Conservation (phyloP, 1,140 invertebrate genomes). For the Calycopis cecrops region DNA sequence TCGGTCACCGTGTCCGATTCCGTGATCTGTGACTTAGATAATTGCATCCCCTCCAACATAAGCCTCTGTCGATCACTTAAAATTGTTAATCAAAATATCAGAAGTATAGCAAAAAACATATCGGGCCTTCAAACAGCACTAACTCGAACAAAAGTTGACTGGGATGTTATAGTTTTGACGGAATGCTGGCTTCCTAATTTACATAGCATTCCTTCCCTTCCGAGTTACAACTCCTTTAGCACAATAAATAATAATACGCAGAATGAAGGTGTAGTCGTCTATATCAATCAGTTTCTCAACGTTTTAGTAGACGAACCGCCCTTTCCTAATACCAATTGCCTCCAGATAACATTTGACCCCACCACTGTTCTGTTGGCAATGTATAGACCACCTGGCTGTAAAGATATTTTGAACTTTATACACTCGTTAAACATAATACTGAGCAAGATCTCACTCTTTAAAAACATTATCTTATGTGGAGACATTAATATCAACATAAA, state of each 20-base stretch:
- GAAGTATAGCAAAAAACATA: slow-evolving; percentile 79
- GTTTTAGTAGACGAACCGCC: slow-evolving; percentile 15
- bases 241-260: slow-evolving; percentile 19
- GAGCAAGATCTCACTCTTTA: background rate
- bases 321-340: background rate
- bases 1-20: background rate
- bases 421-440: slow-evolving; percentile 16
- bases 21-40: background rate
- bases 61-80: slow-evolving; percentile 67
- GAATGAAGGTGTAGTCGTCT: slow-evolving; percentile 27
- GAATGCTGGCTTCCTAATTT: background rate
- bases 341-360: slow-evolving; percentile 10
- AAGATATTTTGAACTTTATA: slow-evolving; percentile 20
- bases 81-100: slow-evolving; percentile 80
- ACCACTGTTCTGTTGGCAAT: slow-evolving; percentile 20
- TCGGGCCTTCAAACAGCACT: slow-evolving; percentile 72
- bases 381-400: slow-evolving; percentile 26
- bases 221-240: background rate
- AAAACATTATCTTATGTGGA: slow-evolving; percentile 20
- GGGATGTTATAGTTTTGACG: background rate
- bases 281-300: slow-evolving; percentile 11
- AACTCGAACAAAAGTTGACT: background rate
- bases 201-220: background rate
- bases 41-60: background rate
- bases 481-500: slow-evolving; percentile 23